phyloP scores from a whole-genome alignment of 2,797 vertebrate genomes.

The Decapterus maruadsi region DNA sequence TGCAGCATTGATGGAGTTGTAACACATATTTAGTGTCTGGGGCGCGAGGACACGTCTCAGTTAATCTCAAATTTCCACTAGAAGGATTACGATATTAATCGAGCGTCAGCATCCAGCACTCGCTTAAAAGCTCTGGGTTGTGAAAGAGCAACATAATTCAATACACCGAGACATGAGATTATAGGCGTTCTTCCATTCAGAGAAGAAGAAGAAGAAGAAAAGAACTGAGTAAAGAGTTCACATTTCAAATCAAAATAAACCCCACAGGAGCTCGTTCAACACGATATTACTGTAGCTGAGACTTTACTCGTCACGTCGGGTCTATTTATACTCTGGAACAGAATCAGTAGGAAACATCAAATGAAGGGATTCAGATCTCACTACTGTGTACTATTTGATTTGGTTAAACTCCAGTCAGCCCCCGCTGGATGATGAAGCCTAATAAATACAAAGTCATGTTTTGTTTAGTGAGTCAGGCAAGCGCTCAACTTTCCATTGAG shows the following conservation, averaged over 20 bases:
- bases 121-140: constrained; percentile 67
- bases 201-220: neutral
- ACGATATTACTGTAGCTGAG: constrained; percentile 20
- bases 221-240: constrained; percentile 21
- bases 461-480: constrained; percentile 75
- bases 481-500: constrained; percentile 78
- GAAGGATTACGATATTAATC: constrained; percentile 72
- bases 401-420: constrained; percentile 65
- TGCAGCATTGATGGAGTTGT: constrained; percentile 20
- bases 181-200: constrained; percentile 46
- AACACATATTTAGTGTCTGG: constrained; percentile 40
- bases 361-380: constrained; percentile 57
- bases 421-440: constrained; percentile 65
- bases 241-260: constrained; percentile 65
- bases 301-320: constrained; percentile 14
- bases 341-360: constrained; percentile 51
- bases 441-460: constrained; percentile 78
- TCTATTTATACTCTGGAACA: constrained; percentile 63
- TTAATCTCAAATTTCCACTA: constrained; percentile 73
- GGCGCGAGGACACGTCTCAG: constrained; percentile 28
- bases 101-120: constrained; percentile 44
- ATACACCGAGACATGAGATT: constrained; percentile 62
- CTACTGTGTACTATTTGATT: constrained; percentile 72
- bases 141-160: constrained; percentile 58
- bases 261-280: constrained; percentile 31